phyloP scores from a whole-genome alignment of 2,888 invertebrate species.

The Drosophila paracracens region DNA sequence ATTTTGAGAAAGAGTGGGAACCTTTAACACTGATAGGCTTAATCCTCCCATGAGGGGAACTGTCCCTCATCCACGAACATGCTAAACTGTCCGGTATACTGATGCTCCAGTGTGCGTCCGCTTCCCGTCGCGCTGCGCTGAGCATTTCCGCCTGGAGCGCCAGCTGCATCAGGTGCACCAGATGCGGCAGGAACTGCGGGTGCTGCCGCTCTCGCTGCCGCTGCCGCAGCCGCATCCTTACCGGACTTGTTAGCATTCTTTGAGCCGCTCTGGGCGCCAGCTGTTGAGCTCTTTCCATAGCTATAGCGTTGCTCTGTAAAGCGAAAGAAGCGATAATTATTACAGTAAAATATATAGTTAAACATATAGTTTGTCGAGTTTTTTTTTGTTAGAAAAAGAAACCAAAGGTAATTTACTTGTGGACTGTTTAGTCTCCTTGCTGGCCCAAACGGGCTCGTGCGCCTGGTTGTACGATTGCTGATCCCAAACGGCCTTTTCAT shows the following conservation, averaged over 20 bases:
- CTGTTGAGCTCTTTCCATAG: constrained; percentile 78
- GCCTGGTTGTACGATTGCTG: constrained; percentile 83
- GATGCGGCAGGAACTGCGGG: constrained; percentile 5
- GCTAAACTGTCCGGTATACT: constrained; percentile 82
- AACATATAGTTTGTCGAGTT: not conserved
- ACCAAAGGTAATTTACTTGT: constrained; percentile 63
- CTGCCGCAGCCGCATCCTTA: constrained; percentile 19
- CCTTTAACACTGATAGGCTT: constrained; percentile 72
- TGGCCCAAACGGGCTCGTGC: constrained; percentile 82
- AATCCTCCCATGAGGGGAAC: constrained; percentile 90
- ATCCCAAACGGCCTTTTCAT: constrained; percentile 85
- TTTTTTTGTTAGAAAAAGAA: not conserved
- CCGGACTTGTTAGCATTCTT: constrained; percentile 76
- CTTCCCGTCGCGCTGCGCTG: constrained; percentile 60
- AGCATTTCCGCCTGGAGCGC: constrained; percentile 17
- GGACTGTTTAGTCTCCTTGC: constrained; percentile 78
- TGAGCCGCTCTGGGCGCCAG: constrained; percentile 79
- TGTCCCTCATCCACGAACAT: constrained; percentile 87
- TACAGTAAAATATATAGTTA: not conserved
- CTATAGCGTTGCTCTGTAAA: constrained; percentile 74
- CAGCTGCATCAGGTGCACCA: not conserved
- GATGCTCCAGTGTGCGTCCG: constrained; percentile 60
- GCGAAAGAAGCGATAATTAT: not conserved
- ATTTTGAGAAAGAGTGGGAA: not conserved
- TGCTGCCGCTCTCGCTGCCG: constrained; percentile 37